These are phyloP conservation scores for Bradypodion pumilum DNA, from an alignment of 2,797 vertebrate genomes.

Conservation along the genomic window DNA sequence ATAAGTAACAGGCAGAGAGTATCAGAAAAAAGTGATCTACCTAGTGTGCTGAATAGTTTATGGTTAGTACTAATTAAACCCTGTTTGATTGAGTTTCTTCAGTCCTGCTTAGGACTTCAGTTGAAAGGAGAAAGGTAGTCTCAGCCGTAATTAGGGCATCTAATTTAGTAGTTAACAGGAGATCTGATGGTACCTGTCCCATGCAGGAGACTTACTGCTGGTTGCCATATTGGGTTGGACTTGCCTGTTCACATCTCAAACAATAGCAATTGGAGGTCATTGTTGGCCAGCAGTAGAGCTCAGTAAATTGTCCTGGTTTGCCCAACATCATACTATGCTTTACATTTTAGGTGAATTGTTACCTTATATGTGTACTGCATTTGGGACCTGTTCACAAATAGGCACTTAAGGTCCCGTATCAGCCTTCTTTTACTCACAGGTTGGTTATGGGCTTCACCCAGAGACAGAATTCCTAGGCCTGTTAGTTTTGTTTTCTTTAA, in stretches of 20 bases:
- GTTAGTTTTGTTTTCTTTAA: not conserved
- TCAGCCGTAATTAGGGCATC: not conserved
- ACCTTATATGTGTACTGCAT: too few species aligned
- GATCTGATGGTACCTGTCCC: not conserved
- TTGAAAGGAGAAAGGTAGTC: too few species aligned
- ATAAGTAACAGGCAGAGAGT: not conserved
- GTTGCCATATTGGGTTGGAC: too few species aligned
- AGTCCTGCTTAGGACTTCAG: too few species aligned
- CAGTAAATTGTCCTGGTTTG: not conserved
- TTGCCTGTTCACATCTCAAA: too few species aligned
- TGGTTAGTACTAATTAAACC: not conserved
- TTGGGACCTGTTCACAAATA: too few species aligned
- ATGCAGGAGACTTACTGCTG: too few species aligned
- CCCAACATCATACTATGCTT: not conserved
- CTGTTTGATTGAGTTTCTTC: not conserved
- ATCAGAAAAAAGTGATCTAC: not conserved
- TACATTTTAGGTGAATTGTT: not conserved
- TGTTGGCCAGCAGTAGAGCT: too few species aligned
- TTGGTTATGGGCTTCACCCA: not conserved
- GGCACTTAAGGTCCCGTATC: not conserved
- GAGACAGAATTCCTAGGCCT: not conserved
- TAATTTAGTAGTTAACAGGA: too few species aligned
- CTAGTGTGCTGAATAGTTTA: not conserved
- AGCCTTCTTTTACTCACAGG: not conserved
- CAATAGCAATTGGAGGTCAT: too few species aligned